These are phyloP conservation scores for Leucophenga montana DNA, from an alignment of 2,888 invertebrate species.

Conservation along the genomic window DNA sequence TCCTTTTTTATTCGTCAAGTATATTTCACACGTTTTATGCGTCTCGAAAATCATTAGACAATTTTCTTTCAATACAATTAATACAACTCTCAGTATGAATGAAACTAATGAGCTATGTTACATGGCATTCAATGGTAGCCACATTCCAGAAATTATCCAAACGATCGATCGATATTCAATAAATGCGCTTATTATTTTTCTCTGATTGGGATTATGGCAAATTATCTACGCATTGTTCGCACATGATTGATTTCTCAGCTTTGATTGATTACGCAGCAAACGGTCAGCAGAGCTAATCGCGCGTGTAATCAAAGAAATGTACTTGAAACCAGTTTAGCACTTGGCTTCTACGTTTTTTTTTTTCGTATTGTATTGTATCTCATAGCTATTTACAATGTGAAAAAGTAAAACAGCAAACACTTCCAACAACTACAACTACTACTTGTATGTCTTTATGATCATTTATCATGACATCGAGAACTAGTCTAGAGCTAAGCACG, in stretches of 20 bases:
- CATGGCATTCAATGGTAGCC: too few species aligned
- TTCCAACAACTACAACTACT: slow-evolving; percentile 2
- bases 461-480: slow-evolving; percentile 1
- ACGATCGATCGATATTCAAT: too few species aligned
- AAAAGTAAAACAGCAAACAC: too few species aligned
- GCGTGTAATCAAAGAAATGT: slow-evolving; percentile 7
- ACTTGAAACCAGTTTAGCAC: slow-evolving; percentile 1
- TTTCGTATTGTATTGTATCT: not conserved
- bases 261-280: slow-evolving; percentile 7
- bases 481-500: not conserved
- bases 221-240: slow-evolving; percentile 4
- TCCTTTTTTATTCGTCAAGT: too few species aligned
- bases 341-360: not conserved
- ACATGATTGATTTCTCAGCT: slow-evolving; percentile 9
- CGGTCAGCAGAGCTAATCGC: not conserved
- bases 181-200: not conserved
- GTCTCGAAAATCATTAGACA: too few species aligned
- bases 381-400: too few species aligned
- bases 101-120: too few species aligned
- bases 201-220: not conserved
- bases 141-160: too few species aligned
- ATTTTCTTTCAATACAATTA: too few species aligned
- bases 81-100: too few species aligned
- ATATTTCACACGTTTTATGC: too few species aligned
- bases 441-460: not conserved